Conservation (phyloP, 2,888 invertebrate species). For the Erynnis tages region DNA sequence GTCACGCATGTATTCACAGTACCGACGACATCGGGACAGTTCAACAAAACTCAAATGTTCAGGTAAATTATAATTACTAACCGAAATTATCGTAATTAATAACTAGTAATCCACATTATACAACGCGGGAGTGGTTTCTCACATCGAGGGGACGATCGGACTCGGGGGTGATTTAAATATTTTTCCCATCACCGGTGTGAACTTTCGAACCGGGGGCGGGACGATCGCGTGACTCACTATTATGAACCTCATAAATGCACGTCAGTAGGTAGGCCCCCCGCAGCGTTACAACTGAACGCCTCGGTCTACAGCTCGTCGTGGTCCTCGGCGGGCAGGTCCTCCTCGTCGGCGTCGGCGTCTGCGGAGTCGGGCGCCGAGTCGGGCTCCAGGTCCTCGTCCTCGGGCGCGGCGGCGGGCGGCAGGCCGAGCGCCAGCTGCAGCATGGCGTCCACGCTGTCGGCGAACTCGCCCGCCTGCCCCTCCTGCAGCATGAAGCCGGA, state of each 20-base stretch:
- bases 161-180: no score
- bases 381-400: conserved; percentile 40
- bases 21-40: not conserved
- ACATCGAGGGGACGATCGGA: no score
- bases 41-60: not conserved
- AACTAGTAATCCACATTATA: no score
- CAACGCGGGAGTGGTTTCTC: no score
- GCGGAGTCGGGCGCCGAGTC: conserved; percentile 37
- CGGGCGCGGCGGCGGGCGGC: conserved; percentile 84
- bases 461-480: conserved; percentile 87
- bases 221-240: no score
- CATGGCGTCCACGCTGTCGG: conserved; percentile 94
- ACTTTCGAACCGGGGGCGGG: no score
- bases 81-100: no score
- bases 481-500: conserved; percentile 94
- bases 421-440: conserved; percentile 91
- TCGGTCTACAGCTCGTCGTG: conserved; percentile 57
- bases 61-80: not conserved
- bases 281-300: not conserved
- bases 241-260: not conserved
- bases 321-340: conserved; percentile 39
- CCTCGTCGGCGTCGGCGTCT: conserved; percentile 34
- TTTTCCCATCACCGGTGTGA: no score
- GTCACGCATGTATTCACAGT: conserved; percentile 1
- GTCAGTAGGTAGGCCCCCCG: not conserved